Evolutionary conservation across 2,888 invertebrate species (phyloP), one percentile per base, ranked within the genome.

Genomic region (Nowickia ferox): DNA sequence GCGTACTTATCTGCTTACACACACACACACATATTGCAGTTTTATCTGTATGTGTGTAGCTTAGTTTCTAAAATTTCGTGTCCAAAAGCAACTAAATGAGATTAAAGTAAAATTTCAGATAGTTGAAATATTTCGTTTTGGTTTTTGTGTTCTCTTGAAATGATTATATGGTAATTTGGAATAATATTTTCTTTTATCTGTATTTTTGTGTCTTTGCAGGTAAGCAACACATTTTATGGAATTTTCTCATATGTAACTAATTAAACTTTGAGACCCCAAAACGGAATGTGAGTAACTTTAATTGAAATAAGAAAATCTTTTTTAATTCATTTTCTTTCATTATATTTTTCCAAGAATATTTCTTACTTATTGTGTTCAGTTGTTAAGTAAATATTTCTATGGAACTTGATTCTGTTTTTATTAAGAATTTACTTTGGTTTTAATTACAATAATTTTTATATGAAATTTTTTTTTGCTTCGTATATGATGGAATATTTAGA

Each of bases 81-180:
- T 72, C 8, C 13, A 61, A 74, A 82, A 44, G 44, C 44, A 51
- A 61, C 48, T 69, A 53, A 79, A 82, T 79, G 48, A 78, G 81
- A 82, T 85, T 82, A 84, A 30, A 66, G 57, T n/a, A 13, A 40
- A 9, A 51, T n/a, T n/a, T n/a, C n/a, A 42, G 57, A 44, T 55
- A 68, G 22, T 74, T 63, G 17, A 42, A 30, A 51, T 19, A n/a
- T 71, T 48, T 15, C n/a, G 38, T 42, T 65, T 53, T 61, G 3
- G 9, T 44, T 9, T 44, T 77, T 63, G 40, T 63, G 13, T 63
- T 40, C 44, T 55, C 61, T 46, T 82, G 44, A 83, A 53, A 66
- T 65, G 78, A 75, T 86, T 86, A 82, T 86, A 82, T 65, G 69
- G 22, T 66, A 86, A 82, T 75, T 81, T 79, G 61, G 66, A 69